phyloP scores from a whole-genome alignment of 2,113 vertebrate species.

The Deroptyus accipitrinus region DNA sequence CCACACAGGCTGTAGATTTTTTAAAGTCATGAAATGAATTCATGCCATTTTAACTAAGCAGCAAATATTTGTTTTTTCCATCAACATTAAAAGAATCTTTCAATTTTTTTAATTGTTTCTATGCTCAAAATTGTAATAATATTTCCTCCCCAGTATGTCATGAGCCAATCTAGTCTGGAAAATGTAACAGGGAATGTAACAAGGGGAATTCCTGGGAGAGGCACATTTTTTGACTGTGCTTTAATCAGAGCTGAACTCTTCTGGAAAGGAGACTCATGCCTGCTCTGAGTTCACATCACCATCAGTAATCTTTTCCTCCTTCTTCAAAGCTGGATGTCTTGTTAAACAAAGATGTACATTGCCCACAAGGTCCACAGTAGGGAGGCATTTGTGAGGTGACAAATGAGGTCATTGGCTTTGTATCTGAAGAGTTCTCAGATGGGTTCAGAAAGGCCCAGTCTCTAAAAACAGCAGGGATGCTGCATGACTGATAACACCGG shows the following conservation, averaged over 20 bases:
- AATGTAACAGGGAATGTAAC: background rate
- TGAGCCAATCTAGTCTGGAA: background rate
- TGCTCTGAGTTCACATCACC: conserved; percentile 13
- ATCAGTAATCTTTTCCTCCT: background rate
- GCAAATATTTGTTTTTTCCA: background rate
- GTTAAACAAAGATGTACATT: conserved; percentile 26
- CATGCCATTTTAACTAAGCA: background rate
- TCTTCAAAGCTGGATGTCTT: conserved; percentile 21
- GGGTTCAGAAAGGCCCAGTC: background rate
- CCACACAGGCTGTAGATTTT: background rate
- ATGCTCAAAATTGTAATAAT: background rate
- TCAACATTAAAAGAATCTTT: background rate
- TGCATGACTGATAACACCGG: background rate
- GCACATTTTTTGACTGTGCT: background rate
- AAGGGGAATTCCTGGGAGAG: background rate
- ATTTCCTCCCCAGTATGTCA: background rate
- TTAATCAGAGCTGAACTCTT: conserved; percentile 26
- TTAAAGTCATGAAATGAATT: background rate
- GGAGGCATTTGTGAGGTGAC: background rate
- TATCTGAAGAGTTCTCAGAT: background rate
- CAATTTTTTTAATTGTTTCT: background rate
- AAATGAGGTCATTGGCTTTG: conserved; percentile 32
- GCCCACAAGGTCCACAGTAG: background rate
- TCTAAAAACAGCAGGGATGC: background rate
- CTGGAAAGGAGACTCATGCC: conserved; percentile 28